A percentile compares a stretch with the other conserved stretches of the same genome.
These are phyloP conservation scores for Sicus ferrugineus DNA, from an alignment of 2,888 invertebrate species.

Conservation along the genomic window DNA sequence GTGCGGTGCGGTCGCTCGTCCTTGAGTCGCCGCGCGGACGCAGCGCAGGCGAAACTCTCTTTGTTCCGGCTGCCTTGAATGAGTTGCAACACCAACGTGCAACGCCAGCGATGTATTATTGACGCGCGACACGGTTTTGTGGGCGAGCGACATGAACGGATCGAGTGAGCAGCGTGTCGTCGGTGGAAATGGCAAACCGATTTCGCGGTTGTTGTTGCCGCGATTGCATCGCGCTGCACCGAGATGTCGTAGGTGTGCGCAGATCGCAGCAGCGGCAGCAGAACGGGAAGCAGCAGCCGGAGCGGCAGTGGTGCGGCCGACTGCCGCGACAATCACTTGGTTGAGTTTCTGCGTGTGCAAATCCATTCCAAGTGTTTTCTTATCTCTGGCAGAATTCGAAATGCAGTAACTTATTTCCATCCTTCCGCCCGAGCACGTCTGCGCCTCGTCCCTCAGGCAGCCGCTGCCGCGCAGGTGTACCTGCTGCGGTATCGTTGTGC, in stretches of 20 bases:
- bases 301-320: constrained; percentile 41
- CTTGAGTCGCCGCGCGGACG: constrained; percentile 44
- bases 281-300: neutral
- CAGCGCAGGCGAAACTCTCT: neutral
- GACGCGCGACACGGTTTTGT: constrained; percentile 65
- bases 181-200: constrained; percentile 29
- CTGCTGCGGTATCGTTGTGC: constrained; percentile 15
- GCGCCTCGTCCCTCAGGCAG: constrained; percentile 17
- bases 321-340: neutral
- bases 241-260: neutral
- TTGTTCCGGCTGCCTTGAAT: constrained; percentile 22
- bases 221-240: constrained; percentile 22
- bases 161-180: constrained; percentile 26
- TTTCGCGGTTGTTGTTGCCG: constrained; percentile 20
- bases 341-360: too few species aligned
- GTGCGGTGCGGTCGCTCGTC: constrained; percentile 44
- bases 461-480: neutral
- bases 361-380: too few species aligned
- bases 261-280: neutral
- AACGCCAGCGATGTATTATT: constrained; percentile 44
- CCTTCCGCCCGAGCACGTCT: neutral
- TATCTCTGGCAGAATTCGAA: too few species aligned
- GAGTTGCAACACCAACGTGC: constrained; percentile 26
- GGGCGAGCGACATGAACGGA: constrained; percentile 61
- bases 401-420: neutral